These are phyloP conservation scores for Nannoperca australis DNA, from an alignment of 2,797 vertebrate genomes.

Conservation along the genomic window DNA sequence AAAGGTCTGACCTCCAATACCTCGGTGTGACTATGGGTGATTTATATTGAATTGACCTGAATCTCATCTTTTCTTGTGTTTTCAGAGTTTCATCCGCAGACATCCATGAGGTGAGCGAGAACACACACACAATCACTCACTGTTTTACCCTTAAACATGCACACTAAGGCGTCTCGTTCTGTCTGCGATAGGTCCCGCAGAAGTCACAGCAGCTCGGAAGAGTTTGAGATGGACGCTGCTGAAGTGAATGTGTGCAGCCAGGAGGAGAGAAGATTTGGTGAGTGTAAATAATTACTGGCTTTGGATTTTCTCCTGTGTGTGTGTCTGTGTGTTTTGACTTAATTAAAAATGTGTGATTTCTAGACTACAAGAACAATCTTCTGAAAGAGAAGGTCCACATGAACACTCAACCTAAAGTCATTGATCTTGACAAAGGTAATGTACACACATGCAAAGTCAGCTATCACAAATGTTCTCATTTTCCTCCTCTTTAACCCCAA, in stretches of 20 bases:
- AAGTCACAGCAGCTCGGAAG: constrained; percentile 84
- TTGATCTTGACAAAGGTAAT: constrained; percentile 95
- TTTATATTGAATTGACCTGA: neutral
- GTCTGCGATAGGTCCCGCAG: constrained; percentile 73
- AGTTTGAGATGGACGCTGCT: constrained; percentile 84
- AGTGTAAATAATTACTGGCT: constrained; percentile 12
- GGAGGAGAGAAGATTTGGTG: constrained; percentile 90
- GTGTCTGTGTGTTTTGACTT: constrained; percentile 3
- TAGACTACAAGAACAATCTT: constrained; percentile 98
- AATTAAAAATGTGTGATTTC: constrained; percentile 10
- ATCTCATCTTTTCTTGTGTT: constrained; percentile 42
- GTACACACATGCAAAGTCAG: neutral
- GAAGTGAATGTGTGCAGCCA: constrained; percentile 81
- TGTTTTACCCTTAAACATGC: neutral
- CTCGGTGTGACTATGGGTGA: neutral
- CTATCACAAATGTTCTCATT: neutral
- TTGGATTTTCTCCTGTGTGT: neutral
- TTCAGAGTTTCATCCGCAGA: constrained; percentile 85
- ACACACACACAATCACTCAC: neutral
- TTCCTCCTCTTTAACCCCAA: neutral
- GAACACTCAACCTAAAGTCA: constrained; percentile 87
- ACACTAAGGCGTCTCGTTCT: neutral
- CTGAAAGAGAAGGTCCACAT: constrained; percentile 90
- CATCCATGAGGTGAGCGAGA: constrained; percentile 84
- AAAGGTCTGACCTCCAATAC: constrained; percentile 82